Percentiles rank a stretch among this genome's conserved stretches.
These are phyloP conservation scores for Chelonoidis abingdonii DNA, from an alignment of 2,113 vertebrate genomes.

Conservation along the genomic window DNA sequence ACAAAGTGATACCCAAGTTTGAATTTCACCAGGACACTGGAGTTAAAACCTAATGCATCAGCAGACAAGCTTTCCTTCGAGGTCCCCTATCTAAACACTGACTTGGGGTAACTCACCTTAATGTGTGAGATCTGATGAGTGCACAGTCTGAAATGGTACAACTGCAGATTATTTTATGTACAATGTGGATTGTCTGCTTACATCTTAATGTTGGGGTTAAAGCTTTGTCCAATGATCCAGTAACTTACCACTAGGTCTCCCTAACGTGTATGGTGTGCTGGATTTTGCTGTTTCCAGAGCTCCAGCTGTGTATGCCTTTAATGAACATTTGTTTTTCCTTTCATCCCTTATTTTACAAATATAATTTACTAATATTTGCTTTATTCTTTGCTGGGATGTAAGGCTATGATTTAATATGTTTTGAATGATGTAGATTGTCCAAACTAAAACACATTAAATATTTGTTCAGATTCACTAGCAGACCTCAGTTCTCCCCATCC, in stretches of 20 bases:
- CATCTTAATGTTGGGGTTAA: accelerated
- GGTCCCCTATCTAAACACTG: background rate
- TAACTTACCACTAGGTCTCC: background rate
- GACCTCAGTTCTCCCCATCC: background rate
- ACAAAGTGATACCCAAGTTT: background rate
- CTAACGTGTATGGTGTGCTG: background rate
- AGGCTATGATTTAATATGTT: constrained; percentile 66
- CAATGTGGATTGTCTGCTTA: background rate
- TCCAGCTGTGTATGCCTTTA: constrained; percentile 21
- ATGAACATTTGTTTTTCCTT: constrained; percentile 29
- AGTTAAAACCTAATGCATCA: background rate
- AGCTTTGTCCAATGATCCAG: background rate
- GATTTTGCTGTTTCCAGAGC: background rate
- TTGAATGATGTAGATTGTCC: constrained; percentile 42
- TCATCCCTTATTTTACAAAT: constrained; percentile 44
- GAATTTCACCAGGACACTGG: background rate
- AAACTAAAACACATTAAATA: constrained; percentile 68
- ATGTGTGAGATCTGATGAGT: background rate
- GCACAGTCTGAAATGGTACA: background rate
- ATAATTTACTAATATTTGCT: constrained; percentile 37
- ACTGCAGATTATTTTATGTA: accelerated
- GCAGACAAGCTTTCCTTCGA: background rate
- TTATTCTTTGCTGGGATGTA: constrained; percentile 51
- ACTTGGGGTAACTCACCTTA: background rate
- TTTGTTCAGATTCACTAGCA: constrained; percentile 48